A percentile compares a stretch with the other conserved stretches of the same genome.
These are phyloP conservation scores for Poliocrania exsul DNA, from an alignment of 2,797 vertebrate species.

Conservation along the genomic window DNA sequence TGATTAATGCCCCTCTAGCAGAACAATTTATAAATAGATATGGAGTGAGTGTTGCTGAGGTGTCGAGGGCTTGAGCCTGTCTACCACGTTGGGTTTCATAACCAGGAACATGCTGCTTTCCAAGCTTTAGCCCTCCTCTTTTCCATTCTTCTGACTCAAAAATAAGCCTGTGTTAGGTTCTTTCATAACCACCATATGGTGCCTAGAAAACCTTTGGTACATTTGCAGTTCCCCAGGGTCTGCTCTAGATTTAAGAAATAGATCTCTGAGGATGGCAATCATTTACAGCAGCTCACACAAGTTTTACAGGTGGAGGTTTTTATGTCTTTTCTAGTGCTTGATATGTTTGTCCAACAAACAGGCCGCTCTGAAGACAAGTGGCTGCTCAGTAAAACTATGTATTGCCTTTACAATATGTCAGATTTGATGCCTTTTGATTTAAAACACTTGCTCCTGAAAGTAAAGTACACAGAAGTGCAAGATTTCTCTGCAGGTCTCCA, in stretches of 20 bases:
- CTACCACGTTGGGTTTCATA: slow-evolving; percentile 39
- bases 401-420: not conserved
- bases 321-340: not conserved
- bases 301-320: not conserved
- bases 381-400: not conserved
- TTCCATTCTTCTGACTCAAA: slow-evolving; percentile 48
- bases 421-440: not conserved
- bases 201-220: slow-evolving; percentile 35
- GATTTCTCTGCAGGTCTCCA: not conserved
- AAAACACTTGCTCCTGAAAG: not conserved
- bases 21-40: slow-evolving; percentile 27
- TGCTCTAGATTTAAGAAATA: slow-evolving; percentile 3
- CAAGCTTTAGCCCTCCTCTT: slow-evolving; percentile 2
- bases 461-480: not conserved
- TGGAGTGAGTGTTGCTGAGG: not conserved
- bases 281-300: not conserved
- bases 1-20: slow-evolving; percentile 6
- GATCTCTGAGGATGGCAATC: not conserved
- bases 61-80: slow-evolving; percentile 10
- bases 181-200: slow-evolving; percentile 66
- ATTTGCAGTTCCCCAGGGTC: not conserved
- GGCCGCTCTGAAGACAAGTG: not conserved
- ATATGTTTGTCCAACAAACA: not conserved
- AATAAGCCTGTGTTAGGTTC: slow-evolving; percentile 26
- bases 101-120: slow-evolving; percentile 3